phyloP scores from a whole-genome alignment of 2,888 invertebrate genomes.

The Tenthredo distinguenda region DNA sequence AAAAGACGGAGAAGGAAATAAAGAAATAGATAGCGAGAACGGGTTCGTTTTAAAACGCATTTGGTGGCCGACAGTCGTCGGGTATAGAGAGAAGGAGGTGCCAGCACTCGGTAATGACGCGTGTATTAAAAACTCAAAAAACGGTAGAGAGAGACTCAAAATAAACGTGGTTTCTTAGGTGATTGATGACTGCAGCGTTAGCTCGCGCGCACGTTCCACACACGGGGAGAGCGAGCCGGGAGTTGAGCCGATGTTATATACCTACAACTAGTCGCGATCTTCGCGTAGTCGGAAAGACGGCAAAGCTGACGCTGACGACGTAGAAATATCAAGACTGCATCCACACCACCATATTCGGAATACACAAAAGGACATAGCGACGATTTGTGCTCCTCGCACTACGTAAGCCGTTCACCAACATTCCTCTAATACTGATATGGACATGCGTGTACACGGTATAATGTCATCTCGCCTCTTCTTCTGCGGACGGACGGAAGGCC shows the following conservation, averaged over 20 bases:
- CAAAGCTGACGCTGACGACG: slow-evolving; percentile 2
- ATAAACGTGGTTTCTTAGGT: slow-evolving; percentile 67
- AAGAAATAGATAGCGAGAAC: neutral
- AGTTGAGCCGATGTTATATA: neutral
- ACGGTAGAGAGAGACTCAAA: slow-evolving; percentile 64
- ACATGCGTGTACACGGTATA: neutral
- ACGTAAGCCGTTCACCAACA: neutral
- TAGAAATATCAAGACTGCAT: slow-evolving; percentile 5
- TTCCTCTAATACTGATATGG: neutral
- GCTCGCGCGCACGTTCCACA: slow-evolving; percentile 17
- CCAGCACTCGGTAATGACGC: slow-evolving; percentile 69
- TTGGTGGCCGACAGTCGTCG: slow-evolving; percentile 20
- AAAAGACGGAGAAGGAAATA: neutral
- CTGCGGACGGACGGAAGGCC: neutral
- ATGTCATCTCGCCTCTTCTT: neutral
- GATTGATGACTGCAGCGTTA: slow-evolving; percentile 67
- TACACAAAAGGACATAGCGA: slow-evolving; percentile 60
- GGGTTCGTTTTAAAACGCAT: slow-evolving; percentile 49
- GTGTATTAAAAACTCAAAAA: slow-evolving; percentile 70
- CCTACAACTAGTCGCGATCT: neutral
- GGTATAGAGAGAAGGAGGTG: slow-evolving; percentile 55
- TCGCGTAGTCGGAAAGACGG: slow-evolving; percentile 10
- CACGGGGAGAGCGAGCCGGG: neutral
- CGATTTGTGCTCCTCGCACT: slow-evolving; percentile 61
- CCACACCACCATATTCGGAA: slow-evolving; percentile 34